Conservation (phyloP, 2,888 invertebrate species). For the Cremastinae sp. region DNA sequence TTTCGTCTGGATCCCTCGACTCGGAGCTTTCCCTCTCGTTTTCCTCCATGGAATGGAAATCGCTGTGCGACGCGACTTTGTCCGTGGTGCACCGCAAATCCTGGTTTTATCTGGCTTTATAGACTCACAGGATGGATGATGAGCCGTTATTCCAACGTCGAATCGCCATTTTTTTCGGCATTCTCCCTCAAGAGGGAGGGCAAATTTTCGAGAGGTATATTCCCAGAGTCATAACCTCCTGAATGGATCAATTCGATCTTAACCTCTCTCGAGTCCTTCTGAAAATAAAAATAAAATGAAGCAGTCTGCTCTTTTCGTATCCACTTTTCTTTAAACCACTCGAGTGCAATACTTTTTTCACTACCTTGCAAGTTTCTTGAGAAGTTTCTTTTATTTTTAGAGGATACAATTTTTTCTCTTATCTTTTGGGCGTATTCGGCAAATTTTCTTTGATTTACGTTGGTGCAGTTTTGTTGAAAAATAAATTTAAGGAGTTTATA, state of each 20-base stretch:
- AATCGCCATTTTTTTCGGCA: slow-evolving; percentile 35
- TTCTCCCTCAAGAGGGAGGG: neutral
- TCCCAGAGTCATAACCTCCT: neutral
- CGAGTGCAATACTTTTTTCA: no score
- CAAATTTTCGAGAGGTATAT: slow-evolving; percentile 1
- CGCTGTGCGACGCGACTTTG: slow-evolving; percentile 22
- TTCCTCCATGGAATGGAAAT: slow-evolving; percentile 3
- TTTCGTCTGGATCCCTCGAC: slow-evolving; percentile 7
- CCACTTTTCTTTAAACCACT: no score
- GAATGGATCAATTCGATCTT: slow-evolving; percentile 4
- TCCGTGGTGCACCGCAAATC: slow-evolving; percentile 47
- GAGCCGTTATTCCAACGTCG: slow-evolving; percentile 20
- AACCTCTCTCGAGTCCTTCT: neutral
- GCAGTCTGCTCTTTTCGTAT: neutral
- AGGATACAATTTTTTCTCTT: no score
- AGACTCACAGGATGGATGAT: slow-evolving; percentile 26
- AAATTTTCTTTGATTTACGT: no score
- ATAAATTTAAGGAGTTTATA: no score
- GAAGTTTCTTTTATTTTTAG: no score
- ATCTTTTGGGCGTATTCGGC: no score
- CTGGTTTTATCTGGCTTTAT: slow-evolving; percentile 36
- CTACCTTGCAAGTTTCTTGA: no score
- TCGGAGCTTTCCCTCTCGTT: slow-evolving; percentile 27
- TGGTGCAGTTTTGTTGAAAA: no score
- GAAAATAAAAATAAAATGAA: neutral